Base-by-base conservation (phyloP, 2,797 vertebrate species). In the Xyrichtys novacula region DNA sequence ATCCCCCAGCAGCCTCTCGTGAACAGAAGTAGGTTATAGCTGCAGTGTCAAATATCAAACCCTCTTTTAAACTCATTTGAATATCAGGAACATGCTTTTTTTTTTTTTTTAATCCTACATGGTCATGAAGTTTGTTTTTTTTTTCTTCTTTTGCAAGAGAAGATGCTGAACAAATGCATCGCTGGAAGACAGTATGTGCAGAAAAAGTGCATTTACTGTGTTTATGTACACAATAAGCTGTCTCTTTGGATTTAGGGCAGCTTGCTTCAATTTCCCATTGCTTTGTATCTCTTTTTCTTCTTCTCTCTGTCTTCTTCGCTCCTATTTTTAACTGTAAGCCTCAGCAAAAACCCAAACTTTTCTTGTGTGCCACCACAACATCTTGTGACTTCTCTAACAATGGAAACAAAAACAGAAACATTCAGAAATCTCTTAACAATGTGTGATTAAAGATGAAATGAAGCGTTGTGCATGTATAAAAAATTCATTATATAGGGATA, bases 11-110 rank as follows among this genome's bases (percentile, higher is more conserved):
- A 77, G 73, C 71, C 47, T 44, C 74, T 67, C 34, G 58, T 23
- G 59, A 25, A 70, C 52, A 65, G 77, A 76, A 76, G 68, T 66
- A 65, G 75, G 77, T 74, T 81, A 69, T 50, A 81, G 58, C 63
- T 57, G 54, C 57, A 59, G 69, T 81, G 67, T 80, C 79, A 71
- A 59, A 78, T 83, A 78, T 80, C 81, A 78, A 55, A 59, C 56
- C 20, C 29, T 53, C 71, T 48, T n/a, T 58, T 20, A 22, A 20
- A 54, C 38, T 69, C 60, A 71, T 78, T 71, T 74, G 36, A 76
- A 72, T 62, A 64, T 72, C 36, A 60, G 43, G 28, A 52, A 52
- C 29, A 17, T 48, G 63, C 20, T 20, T 76, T 70, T 72, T 16
- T 66, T n/a, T n/a, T n/a, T n/a, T n/a, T n/a, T n/a, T n/a, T n/a